phyloP scores from a whole-genome alignment of 2,888 invertebrate species.

The Girardia tigrina region DNA sequence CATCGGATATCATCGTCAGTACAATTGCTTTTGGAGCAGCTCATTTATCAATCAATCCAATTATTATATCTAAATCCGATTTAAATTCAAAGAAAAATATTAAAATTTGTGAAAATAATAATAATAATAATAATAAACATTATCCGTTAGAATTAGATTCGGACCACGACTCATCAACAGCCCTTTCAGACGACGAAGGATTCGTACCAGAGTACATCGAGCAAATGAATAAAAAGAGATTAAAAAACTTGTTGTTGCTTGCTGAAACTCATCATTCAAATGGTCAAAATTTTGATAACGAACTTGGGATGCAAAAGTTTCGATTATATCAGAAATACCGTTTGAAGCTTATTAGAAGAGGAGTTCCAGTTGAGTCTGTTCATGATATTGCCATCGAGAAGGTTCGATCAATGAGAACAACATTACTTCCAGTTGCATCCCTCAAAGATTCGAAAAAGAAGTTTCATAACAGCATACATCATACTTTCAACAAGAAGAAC shows the following conservation, averaged over 20 bases:
- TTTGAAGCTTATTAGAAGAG: background rate
- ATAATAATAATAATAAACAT: background rate
- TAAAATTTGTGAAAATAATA: background rate
- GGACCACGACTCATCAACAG: background rate
- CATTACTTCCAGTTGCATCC: background rate
- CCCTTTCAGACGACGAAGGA: background rate
- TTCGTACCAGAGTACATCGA: background rate
- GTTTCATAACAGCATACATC: background rate
- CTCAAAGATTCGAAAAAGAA: background rate
- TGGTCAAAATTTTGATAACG: background rate
- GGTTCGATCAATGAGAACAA: background rate
- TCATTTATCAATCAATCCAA: background rate
- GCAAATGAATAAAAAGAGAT: background rate
- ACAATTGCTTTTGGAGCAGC: constrained; percentile 5
- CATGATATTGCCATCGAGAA: background rate
- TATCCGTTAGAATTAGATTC: background rate
- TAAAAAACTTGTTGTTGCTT: background rate
- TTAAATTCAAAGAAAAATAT: background rate
- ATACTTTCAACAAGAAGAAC: background rate
- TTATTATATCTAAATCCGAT: background rate
- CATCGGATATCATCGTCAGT: constrained; percentile 4
- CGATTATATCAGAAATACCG: background rate
- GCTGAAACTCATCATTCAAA: background rate
- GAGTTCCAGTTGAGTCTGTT: background rate
- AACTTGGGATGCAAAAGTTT: constrained; percentile 2